phyloP scores from a whole-genome alignment of 2,888 invertebrate genomes.

The Napeogenes sylphis region DNA sequence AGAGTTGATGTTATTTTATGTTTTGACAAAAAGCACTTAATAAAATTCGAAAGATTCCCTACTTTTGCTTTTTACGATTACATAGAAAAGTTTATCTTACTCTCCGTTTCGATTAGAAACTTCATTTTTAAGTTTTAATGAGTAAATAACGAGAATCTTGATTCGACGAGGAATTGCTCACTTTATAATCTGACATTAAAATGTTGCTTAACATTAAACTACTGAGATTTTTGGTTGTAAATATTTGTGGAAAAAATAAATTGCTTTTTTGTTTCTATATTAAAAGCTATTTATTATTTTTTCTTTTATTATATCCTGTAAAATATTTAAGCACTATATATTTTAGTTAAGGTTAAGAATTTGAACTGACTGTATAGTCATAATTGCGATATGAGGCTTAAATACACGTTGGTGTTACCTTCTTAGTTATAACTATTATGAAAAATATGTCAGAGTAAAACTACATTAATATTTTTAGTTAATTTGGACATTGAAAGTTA shows the following conservation, averaged over 20 bases:
- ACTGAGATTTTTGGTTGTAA: constrained; percentile 6
- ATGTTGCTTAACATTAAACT: constrained; percentile 22
- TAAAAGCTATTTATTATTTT: no score
- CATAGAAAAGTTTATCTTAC: constrained; percentile 58
- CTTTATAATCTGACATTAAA: constrained; percentile 41
- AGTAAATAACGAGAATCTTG: constrained; percentile 66
- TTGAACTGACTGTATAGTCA: no score
- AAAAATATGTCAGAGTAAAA: no score
- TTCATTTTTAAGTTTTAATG: constrained; percentile 69
- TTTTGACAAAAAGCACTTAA: constrained; percentile 15
- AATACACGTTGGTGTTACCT: no score
- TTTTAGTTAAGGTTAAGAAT: no score
- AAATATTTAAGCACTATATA: background rate
- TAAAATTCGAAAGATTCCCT: constrained; percentile 21
- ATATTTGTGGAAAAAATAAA: constrained; percentile 1
- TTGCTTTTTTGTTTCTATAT: background rate
- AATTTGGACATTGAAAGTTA: no score
- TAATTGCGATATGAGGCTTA: no score
- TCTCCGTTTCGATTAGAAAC: constrained; percentile 48
- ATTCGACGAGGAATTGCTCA: constrained; percentile 54
- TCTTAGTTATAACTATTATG: no score
- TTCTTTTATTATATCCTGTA: background rate
- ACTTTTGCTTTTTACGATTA: constrained; percentile 32
- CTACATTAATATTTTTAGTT: no score
- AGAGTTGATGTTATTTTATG: background rate